These are phyloP conservation scores for Drosophila anceps DNA, from an alignment of 2,888 invertebrate genomes.

Conservation along the genomic window DNA sequence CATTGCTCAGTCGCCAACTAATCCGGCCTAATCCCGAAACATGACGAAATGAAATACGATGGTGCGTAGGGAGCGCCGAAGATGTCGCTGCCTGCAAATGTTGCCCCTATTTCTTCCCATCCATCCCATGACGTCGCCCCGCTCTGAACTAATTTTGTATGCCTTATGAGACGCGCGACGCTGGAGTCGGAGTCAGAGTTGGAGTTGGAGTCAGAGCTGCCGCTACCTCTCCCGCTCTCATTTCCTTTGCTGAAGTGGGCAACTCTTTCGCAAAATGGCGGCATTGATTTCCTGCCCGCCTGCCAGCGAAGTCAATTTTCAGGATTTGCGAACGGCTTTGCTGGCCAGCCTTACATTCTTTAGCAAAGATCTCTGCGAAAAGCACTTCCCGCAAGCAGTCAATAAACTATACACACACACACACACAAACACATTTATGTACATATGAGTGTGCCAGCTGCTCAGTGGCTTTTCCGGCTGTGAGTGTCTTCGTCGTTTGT, in stretches of 20 bases:
- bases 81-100: slow-evolving; percentile 40
- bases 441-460: slow-evolving; percentile 21
- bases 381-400: slow-evolving; percentile 82
- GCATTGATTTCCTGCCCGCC: slow-evolving; percentile 74
- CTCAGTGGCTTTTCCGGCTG: slow-evolving; percentile 14
- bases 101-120: slow-evolving; percentile 20
- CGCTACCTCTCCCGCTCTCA: not conserved
- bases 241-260: slow-evolving; percentile 35
- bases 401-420: slow-evolving; percentile 78
- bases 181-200: not conserved
- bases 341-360: slow-evolving; percentile 72
- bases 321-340: slow-evolving; percentile 79
- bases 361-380: slow-evolving; percentile 80
- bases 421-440: slow-evolving; percentile 36
- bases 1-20: slow-evolving; percentile 81
- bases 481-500: slow-evolving; percentile 28
- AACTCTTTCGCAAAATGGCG: slow-evolving; percentile 79
- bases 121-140: slow-evolving; percentile 7
- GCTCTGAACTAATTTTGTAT: slow-evolving; percentile 72
- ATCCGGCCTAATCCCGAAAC: slow-evolving; percentile 83
- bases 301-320: slow-evolving; percentile 80
- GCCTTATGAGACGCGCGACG: slow-evolving; percentile 68
- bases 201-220: slow-evolving; percentile 7
- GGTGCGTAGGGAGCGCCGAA: slow-evolving; percentile 70
- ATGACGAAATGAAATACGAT: slow-evolving; percentile 85